phyloP scores from a whole-genome alignment of 2,113 vertebrate species.

The Actenoides hombroni region DNA sequence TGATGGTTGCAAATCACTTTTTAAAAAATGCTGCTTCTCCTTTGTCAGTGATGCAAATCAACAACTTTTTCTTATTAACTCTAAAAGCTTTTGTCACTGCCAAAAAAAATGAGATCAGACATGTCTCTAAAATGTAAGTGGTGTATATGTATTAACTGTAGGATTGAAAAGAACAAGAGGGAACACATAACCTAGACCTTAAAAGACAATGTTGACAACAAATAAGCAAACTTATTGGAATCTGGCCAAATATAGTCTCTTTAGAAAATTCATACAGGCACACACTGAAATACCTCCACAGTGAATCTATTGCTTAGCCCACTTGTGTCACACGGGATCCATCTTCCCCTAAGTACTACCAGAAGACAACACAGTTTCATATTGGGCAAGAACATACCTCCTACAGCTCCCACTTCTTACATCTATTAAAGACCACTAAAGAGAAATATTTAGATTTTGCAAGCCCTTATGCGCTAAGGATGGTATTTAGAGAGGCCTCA shows the following conservation, averaged over 20 bases:
- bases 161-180: not conserved
- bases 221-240: not conserved
- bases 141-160: not conserved
- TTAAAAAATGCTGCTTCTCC: not conserved
- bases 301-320: not conserved
- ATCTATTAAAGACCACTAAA: not conserved
- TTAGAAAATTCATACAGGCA: not conserved
- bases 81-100: not conserved
- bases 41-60: not conserved
- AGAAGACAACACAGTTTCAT: not conserved
- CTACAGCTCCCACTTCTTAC: not conserved
- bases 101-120: not conserved
- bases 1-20: not conserved
- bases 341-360: not conserved
- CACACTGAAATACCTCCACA: not conserved
- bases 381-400: not conserved
- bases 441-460: not conserved
- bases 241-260: not conserved
- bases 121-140: not conserved
- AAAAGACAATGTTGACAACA: not conserved
- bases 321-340: not conserved
- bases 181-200: not conserved
- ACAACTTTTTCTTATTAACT: not conserved
- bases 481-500: not conserved
- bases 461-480: not conserved